phyloP scores from a whole-genome alignment of 2,113 vertebrate species.

The Rhizomys pruinosus region DNA sequence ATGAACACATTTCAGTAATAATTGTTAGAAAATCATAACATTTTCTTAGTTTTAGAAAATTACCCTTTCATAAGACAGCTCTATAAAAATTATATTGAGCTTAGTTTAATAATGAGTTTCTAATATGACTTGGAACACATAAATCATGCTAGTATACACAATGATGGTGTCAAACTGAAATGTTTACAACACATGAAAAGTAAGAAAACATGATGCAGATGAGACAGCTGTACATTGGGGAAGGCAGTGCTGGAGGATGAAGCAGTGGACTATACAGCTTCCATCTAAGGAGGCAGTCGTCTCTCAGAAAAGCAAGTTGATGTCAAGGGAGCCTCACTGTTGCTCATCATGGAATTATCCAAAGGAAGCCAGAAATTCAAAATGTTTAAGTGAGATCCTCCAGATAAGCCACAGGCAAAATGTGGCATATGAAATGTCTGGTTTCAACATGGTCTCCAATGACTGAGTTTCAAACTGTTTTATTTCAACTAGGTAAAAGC shows the following conservation, averaged over 20 bases:
- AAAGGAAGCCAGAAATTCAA: not conserved
- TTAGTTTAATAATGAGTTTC: slow-evolving; percentile 26
- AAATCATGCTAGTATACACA: not conserved
- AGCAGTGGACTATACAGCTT: not conserved
- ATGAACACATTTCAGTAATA: not conserved
- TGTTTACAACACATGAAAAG: not conserved
- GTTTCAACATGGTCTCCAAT: not conserved
- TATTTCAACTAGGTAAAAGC: not conserved
- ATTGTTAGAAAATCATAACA: not conserved
- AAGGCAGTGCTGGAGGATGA: not conserved
- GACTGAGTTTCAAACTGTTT: not conserved
- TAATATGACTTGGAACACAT: slow-evolving; percentile 26
- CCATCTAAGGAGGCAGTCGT: too few relatives aligned
- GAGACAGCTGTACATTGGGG: not conserved
- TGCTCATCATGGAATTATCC: not conserved
- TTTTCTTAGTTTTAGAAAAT: not conserved
- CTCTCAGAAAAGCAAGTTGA: not conserved
- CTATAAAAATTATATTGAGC: not conserved
- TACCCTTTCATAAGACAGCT: not conserved
- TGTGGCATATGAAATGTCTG: not conserved
- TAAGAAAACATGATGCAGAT: not conserved
- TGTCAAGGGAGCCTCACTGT: too few relatives aligned
- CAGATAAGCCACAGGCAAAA: not conserved
- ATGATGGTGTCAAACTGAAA: not conserved
- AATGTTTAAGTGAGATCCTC: not conserved